These are phyloP conservation scores for Acyrthosiphon pisum DNA, from an alignment of 1,140 invertebrate genomes.

Conservation along the genomic window DNA sequence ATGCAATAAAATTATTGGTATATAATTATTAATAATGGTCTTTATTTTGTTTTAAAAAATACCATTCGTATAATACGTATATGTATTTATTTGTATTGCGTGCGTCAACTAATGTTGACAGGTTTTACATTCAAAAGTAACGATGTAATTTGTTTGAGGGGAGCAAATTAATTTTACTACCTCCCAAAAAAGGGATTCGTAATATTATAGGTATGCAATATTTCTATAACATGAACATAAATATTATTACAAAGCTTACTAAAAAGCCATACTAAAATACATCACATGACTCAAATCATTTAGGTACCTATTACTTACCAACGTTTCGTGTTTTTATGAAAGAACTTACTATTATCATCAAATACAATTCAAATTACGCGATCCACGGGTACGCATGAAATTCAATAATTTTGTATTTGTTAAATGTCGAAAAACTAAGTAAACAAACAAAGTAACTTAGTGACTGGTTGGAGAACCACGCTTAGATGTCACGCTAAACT, in stretches of 20 bases:
- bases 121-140: not conserved
- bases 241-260: not conserved
- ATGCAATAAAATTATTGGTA: not conserved
- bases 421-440: not conserved
- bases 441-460: not conserved
- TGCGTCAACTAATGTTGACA: not conserved
- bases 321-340: not conserved
- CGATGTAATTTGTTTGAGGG: constrained; percentile 2
- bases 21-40: not conserved
- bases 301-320: too few species aligned
- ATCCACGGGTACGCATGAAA: not conserved
- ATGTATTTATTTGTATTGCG: not conserved
- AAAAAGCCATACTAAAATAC: not conserved
- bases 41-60: not conserved
- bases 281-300: constrained; percentile 17
- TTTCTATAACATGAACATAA: not conserved
- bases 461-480: not conserved
- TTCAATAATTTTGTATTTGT: not conserved
- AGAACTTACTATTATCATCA: not conserved
- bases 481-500: not conserved
- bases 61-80: not conserved
- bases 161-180: not conserved
- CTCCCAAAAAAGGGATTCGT: not conserved
- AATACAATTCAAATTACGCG: not conserved
- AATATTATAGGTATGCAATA: not conserved